Conservation (phyloP, 2,113 vertebrate species). For the Chinchilla lanigera region DNA sequence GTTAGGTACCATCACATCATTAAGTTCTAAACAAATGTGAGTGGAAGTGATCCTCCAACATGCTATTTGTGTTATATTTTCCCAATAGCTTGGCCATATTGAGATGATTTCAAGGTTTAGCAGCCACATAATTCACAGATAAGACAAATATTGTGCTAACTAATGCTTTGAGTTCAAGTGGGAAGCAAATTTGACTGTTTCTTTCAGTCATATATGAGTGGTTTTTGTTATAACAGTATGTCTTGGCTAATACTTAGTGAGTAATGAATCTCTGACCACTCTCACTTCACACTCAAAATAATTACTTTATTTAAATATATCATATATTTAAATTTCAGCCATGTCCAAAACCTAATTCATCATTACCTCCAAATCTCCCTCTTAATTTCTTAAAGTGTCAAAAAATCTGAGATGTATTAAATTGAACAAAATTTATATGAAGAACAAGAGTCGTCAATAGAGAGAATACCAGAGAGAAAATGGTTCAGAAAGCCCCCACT, state of each 20-base stretch:
- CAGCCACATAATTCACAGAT: not conserved
- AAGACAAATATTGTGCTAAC: not conserved
- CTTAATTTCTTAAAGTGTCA: not conserved
- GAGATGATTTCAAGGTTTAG: not conserved
- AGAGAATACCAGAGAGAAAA: not conserved
- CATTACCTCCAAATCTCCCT: not conserved
- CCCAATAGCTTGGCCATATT: not conserved
- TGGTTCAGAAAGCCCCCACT: not conserved
- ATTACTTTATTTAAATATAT: not conserved
- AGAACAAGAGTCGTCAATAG: not conserved
- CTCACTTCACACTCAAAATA: not conserved
- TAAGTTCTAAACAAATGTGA: not conserved
- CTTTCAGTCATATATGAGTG: not conserved
- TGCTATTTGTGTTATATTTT: not conserved
- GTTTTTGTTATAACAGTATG: not conserved
- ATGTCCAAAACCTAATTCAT: not conserved
- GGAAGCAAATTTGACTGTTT: not conserved
- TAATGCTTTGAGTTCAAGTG: not conserved
- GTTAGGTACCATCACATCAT: rapidly evolving
- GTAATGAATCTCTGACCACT: not conserved
- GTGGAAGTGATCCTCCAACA: not conserved
- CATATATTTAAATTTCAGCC: not conserved
- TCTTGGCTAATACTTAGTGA: not conserved
- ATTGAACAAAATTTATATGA: not conserved
- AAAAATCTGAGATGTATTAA: not conserved